These are phyloP conservation scores for Linyphia triangularis DNA, from an alignment of 2,888 invertebrate species.

Conservation along the genomic window DNA sequence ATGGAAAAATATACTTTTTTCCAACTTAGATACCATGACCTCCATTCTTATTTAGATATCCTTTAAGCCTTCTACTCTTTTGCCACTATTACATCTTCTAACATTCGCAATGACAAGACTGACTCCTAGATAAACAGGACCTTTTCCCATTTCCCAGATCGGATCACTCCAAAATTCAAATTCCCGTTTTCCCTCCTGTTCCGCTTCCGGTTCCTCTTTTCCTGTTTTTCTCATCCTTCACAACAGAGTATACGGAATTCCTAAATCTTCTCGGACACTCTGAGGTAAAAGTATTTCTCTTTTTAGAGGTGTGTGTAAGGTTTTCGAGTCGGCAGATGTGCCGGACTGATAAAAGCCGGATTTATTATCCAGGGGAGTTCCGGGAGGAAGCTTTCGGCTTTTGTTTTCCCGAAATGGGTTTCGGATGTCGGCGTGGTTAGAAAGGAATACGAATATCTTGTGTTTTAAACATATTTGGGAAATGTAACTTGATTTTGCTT, in stretches of 20 bases:
- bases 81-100: constrained; percentile 17
- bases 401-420: too few species aligned
- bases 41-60: too few species aligned
- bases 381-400: too few species aligned
- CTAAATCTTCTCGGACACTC: constrained; percentile 32
- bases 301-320: neutral
- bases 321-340: too few species aligned
- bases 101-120: neutral
- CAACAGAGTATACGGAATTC: constrained; percentile 17
- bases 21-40: too few species aligned
- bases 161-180: constrained; percentile 45
- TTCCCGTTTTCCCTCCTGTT: constrained; percentile 53
- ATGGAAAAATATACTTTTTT: too few species aligned
- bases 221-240: constrained; percentile 35
- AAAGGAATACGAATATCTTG: too few species aligned
- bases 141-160: constrained; percentile 43
- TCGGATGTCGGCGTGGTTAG: too few species aligned
- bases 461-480: too few species aligned
- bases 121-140: neutral
- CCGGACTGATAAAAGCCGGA: too few species aligned
- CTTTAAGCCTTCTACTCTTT: neutral
- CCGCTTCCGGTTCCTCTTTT: constrained; percentile 21
- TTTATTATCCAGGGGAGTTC: too few species aligned
- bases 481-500: too few species aligned
- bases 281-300: constrained; percentile 34